Evolutionary conservation across 2,113 vertebrate species (phyloP), one percentile per base, ranked within the genome.

Genomic region (Cynoglossus semilaevis): DNA sequence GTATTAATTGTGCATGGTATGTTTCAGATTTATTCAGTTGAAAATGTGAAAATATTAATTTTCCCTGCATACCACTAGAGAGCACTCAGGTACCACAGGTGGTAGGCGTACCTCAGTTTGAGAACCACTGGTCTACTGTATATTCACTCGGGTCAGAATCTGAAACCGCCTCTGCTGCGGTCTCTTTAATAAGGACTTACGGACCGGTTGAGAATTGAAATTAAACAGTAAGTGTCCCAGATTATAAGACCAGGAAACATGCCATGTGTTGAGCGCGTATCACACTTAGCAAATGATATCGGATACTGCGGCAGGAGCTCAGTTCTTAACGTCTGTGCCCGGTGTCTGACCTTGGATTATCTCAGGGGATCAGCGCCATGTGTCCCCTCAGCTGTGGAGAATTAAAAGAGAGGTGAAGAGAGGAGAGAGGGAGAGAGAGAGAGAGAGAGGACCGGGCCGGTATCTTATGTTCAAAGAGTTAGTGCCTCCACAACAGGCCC

Each of bases 321-420:
- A 38, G 9, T 19, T 69, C 74, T 58, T 57, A 29, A 64, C 5
- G 59, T 77, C 63, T 59, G 50, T 79, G 76, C 74, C 79, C 79
- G 2, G n/a, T 63, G 64, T 80, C 61, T 87, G 84, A 87, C 84
- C 87, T 86, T 87, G 79, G 67, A 40, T 48, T 70, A 73, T 72
- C 85, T 81, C 77, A 0, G 60, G 85, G 82, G 81, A 79, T 74
- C 72, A 52, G 61, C 46, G 73, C 77, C 82, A 87, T 88, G 74
- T 87, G 87, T 87, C 81, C 70, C 77, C 37, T 88, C 88, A 90
- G 87, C 87, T 90, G 89, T 86, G 85, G 57, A 56, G 85, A 79
- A 81, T 73, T 76, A 87, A 72, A 54, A 59, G 34, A 55, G 45
- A 72, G 69, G 8, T 35, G 45, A 57, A 42, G 62, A 52, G 51